Evolutionary conservation across 1,140 invertebrate species (phyloP).

Genomic region (Lasaia peninsularis): DNA sequence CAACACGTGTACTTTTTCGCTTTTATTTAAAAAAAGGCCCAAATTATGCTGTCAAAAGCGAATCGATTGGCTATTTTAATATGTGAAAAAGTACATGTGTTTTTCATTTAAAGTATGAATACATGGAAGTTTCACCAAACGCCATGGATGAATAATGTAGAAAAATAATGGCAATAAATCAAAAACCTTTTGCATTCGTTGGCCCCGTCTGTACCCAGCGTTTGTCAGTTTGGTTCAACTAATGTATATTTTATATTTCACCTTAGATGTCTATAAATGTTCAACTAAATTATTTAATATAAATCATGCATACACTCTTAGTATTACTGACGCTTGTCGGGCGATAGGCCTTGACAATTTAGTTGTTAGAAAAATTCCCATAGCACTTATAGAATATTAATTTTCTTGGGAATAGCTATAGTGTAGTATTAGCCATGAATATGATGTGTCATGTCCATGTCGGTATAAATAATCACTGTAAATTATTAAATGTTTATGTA

Average conservation of each 20-base stretch:
- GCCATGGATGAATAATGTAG: too few relatives aligned
- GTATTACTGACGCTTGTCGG: constrained; percentile 63
- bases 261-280: constrained; percentile 63
- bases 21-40: too few relatives aligned
- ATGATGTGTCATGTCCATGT: constrained; percentile 74
- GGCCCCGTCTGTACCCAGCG: not conserved
- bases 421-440: constrained; percentile 70
- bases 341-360: constrained; percentile 62
- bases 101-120: too few relatives aligned
- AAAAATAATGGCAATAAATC: too few relatives aligned
- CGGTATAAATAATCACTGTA: constrained; percentile 76
- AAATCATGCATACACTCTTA: constrained; percentile 75
- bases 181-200: too few relatives aligned
- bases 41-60: too few relatives aligned
- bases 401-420: constrained; percentile 72
- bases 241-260: constrained; percentile 47
- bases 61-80: too few relatives aligned
- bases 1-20: too few relatives aligned
- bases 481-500: constrained; percentile 78
- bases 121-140: too few relatives aligned
- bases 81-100: too few relatives aligned
- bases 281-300: constrained; percentile 68
- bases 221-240: constrained; percentile 22
- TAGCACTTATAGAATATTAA: constrained; percentile 66
- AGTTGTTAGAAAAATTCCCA: constrained; percentile 69